Evolutionary conservation across 2,113 vertebrate species (phyloP).

Genomic region (Tauraco erythrolophus): DNA sequence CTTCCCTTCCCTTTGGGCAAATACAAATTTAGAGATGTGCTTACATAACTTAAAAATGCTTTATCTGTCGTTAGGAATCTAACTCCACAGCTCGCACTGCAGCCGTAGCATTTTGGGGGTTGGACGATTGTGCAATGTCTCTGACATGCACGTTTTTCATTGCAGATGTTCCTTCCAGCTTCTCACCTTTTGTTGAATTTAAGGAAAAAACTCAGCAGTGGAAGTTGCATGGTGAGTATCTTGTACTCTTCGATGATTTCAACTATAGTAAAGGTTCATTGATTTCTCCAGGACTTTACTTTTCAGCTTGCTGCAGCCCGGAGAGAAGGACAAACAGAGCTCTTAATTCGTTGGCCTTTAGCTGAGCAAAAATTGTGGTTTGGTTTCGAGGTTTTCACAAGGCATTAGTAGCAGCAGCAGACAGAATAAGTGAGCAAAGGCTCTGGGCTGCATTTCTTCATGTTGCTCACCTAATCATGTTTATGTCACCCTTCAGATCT

Average conservation of each 20-base stretch:
- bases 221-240: slow-evolving; percentile 89
- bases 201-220: slow-evolving; percentile 92
- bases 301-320: background rate
- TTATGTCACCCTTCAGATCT: background rate
- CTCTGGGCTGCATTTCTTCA: background rate
- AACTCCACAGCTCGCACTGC: background rate
- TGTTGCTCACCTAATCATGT: background rate
- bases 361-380: background rate
- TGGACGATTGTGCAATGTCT: background rate
- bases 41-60: background rate
- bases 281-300: background rate
- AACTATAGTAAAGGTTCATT: background rate
- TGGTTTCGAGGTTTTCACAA: background rate
- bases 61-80: background rate
- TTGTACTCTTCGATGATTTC: background rate
- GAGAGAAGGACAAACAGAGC: background rate
- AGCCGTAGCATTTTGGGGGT: background rate
- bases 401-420: background rate
- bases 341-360: background rate
- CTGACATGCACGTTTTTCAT: background rate
- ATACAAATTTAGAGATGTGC: background rate
- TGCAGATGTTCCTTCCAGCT: slow-evolving; percentile 86
- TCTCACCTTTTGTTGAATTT: slow-evolving; percentile 93
- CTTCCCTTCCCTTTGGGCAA: background rate
- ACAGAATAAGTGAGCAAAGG: background rate